Base-by-base conservation (phyloP, 2,797 vertebrate species). In the Octomys mimax region DNA sequence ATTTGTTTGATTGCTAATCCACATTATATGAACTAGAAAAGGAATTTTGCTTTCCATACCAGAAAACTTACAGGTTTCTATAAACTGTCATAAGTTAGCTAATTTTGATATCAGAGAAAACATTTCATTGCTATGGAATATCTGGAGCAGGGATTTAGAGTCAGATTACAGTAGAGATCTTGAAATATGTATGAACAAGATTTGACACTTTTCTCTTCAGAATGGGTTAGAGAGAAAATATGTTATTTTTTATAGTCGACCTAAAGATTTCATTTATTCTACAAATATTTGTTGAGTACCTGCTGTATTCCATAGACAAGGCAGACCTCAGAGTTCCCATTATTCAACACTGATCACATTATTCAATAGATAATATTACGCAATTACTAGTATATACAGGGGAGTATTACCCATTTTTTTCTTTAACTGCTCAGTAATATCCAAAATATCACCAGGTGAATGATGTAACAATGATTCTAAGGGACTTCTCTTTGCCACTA, bases 1-100 rank as follows among this genome's bases (percentile, higher is more conserved):
- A 93, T 88, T 87, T 85, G 21, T 88, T 85, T 39, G 59, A 78
- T 59, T 80, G 82, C 8, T 89, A 92, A 95, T 87, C 57, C 66
- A 85, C 68, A 5, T 57, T 73, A 31, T 1, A 61, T 46, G 82
- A 18, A 36, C 36, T 89, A 68, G 71, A 61, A 90, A 96, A 92
- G 49, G 73, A 46, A 88, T 36, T n/a, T 75, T 77, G 31, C 4
- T 61, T 88, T 94, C 54, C 66, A 75, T 21, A 73, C 13, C 49
- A 24, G 68, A 31, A 10, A 52, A 81, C 26, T 85, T 54, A 77
- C 39, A 7, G 13, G 26, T 59, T 92, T 83, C 85, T 79, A 81
- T 70, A 89, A 94, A 82, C 36, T 31, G 12, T n/a, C 31, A 9
- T 57, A 87, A 92, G 70, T 79, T 57, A 86, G 64, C 42, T 49